Percentiles rank a stretch among this genome's conserved stretches.
phyloP scores from a whole-genome alignment of 1,140 invertebrate species.

The Macrostomum lignano region DNA sequence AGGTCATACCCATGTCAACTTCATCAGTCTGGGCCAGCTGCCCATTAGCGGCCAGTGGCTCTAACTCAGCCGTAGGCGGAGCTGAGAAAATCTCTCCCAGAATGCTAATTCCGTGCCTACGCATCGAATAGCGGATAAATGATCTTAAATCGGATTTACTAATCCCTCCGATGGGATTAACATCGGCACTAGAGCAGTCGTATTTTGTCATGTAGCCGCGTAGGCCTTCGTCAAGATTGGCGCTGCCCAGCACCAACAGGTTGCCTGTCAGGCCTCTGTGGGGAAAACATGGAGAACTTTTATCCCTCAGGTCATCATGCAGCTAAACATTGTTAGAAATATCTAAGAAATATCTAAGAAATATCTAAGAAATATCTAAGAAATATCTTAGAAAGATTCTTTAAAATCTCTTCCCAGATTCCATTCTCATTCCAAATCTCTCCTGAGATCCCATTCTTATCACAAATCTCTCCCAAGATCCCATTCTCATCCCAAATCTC shows the following conservation, averaged over 20 bases:
- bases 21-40: slow-evolving; percentile 35
- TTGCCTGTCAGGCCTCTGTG: slow-evolving; percentile 60
- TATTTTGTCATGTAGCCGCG: slow-evolving; percentile 95
- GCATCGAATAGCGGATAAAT: slow-evolving; percentile 8
- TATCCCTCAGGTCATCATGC: no score
- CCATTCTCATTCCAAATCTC: no score
- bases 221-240: slow-evolving; percentile 82
- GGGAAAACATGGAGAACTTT: no score
- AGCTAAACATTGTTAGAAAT: no score
- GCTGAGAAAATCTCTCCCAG: slow-evolving; percentile 41
- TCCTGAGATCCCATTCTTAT: no score
- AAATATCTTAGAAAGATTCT: no score
- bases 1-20: slow-evolving; percentile 57
- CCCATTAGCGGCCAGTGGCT: slow-evolving; percentile 48
- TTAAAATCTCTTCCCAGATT: no score
- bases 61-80: slow-evolving; percentile 72
- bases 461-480: no score
- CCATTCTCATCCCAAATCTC: no score
- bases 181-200: slow-evolving; percentile 88
- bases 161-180: slow-evolving; percentile 93
- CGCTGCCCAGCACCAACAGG: slow-evolving; percentile 64
- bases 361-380: no score
- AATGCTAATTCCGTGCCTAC: slow-evolving; percentile 5
- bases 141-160: slow-evolving; percentile 48
- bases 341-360: no score